Evolutionary conservation across 2,797 vertebrate species (phyloP).

Genomic region (Lacerta viridis): DNA sequence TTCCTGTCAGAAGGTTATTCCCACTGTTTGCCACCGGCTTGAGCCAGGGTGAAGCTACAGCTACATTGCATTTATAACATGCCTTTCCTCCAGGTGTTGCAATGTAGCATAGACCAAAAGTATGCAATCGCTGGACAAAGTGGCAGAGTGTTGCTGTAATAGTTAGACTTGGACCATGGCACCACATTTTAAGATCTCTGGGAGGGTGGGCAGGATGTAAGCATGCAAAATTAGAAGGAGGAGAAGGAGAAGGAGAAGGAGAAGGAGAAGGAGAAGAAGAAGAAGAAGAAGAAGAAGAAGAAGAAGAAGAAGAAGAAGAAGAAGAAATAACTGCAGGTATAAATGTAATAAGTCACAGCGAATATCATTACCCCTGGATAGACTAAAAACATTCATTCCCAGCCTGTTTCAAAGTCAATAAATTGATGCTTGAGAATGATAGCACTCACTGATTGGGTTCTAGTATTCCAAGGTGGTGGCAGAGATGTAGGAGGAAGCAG

Average conservation of each 20-base stretch:
- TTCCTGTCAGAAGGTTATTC: too few relatives aligned
- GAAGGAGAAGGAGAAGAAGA: too few relatives aligned
- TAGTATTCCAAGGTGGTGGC: background rate
- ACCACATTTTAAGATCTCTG: background rate
- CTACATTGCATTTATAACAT: background rate
- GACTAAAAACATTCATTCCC: conserved; percentile 7
- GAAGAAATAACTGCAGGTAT: background rate
- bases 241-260: too few relatives aligned
- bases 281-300: too few relatives aligned
- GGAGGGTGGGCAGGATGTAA: background rate
- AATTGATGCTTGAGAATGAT: conserved; percentile 22
- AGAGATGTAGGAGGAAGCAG: background rate
- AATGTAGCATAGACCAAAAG: background rate
- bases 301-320: too few relatives aligned
- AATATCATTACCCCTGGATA: background rate
- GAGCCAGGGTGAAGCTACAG: too few relatives aligned
- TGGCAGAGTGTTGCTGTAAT: background rate
- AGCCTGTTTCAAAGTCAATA: conserved; percentile 26
- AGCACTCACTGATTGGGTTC: background rate
- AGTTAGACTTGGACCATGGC: background rate
- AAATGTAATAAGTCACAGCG: conserved; percentile 6
- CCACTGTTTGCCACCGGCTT: too few relatives aligned
- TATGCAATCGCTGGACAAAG: background rate
- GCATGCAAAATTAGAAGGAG: background rate
- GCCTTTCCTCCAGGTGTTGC: background rate